Evolutionary conservation across 2,113 vertebrate species (phyloP).

Genomic region (Istiophorus platypterus): DNA sequence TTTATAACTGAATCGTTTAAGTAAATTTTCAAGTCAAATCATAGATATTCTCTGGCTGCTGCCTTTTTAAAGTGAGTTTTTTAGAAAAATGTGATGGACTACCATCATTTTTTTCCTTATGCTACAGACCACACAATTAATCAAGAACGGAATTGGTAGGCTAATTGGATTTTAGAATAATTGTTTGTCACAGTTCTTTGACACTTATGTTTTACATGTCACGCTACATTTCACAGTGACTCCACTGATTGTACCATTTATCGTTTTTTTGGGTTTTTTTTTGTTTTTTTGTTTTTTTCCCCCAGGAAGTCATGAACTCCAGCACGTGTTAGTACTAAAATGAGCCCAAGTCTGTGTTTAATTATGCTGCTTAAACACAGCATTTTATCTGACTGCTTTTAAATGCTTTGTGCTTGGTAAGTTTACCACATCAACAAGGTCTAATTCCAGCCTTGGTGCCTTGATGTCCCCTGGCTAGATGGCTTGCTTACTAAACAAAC

Average conservation of each 20-base stretch:
- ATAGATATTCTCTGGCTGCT: not conserved
- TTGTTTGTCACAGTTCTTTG: not conserved
- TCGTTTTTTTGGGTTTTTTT: conserved; percentile 4
- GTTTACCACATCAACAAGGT: conserved; percentile 49
- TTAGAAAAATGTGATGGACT: not conserved
- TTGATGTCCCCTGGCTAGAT: conserved; percentile 34
- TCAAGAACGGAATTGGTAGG: not conserved
- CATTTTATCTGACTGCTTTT: conserved; percentile 37
- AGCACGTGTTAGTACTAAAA: conserved; percentile 53
- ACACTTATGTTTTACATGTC: not conserved
- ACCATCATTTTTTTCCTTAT: not conserved
- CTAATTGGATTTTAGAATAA: not conserved
- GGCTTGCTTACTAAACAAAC: conserved; percentile 1
- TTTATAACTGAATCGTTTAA: too few species aligned
- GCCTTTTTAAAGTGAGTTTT: not conserved
- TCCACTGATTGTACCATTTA: not conserved
- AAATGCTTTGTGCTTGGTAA: conserved; percentile 18
- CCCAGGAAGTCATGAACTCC: conserved; percentile 25
- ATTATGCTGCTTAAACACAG: conserved; percentile 39
- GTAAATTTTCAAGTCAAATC: not conserved
- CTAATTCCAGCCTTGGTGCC: conserved; percentile 47
- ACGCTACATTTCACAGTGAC: not conserved
- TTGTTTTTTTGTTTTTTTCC: conserved; percentile 4
- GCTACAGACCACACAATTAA: not conserved
- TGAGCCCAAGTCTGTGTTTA: conserved; percentile 44